Evolutionary conservation across 1,140 invertebrate species (phyloP).

Genomic region (Zaprionus lachaisei): DNA sequence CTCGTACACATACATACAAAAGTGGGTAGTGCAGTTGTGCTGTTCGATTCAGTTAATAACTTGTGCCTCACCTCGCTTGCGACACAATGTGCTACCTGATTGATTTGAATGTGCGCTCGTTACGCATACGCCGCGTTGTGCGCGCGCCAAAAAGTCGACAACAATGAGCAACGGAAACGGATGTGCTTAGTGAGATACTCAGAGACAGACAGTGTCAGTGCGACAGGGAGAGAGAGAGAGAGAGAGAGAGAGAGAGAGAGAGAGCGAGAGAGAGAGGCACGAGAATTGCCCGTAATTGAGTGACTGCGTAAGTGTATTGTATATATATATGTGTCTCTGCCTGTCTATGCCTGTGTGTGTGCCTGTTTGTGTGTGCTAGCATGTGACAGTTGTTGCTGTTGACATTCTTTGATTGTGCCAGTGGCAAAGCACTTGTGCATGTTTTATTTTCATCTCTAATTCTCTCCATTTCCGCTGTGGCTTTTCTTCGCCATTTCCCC

Average conservation of each 20-base stretch:
- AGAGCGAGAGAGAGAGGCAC: not conserved
- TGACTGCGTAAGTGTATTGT: conserved; percentile 27
- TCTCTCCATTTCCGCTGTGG: conserved; percentile 12
- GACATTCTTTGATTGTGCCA: conserved; percentile 17
- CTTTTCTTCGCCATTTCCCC: not conserved
- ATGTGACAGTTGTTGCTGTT: conserved; percentile 39
- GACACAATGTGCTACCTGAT: conserved; percentile 69
- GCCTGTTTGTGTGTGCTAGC: not conserved
- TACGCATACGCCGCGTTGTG: conserved; percentile 71
- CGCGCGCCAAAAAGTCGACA: conserved; percentile 72
- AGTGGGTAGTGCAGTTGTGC: not conserved
- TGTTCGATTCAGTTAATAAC: conserved; percentile 29
- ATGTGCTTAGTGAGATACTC: conserved; percentile 62
- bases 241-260: not conserved
- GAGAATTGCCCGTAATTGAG: conserved; percentile 33
- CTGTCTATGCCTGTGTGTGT: not conserved
- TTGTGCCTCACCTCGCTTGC: conserved; percentile 28
- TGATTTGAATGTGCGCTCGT: conserved; percentile 77
- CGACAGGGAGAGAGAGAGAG: not conserved
- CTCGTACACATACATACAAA: conserved; percentile 15
- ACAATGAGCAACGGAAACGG: conserved; percentile 68
- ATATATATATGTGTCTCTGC: conserved; percentile 13
- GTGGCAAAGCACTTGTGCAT: conserved; percentile 1
- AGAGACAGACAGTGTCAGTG: conserved; percentile 2
- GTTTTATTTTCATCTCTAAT: not conserved